phyloP scores from a whole-genome alignment of 2,888 invertebrate genomes.

The Eupeodes luniger region DNA sequence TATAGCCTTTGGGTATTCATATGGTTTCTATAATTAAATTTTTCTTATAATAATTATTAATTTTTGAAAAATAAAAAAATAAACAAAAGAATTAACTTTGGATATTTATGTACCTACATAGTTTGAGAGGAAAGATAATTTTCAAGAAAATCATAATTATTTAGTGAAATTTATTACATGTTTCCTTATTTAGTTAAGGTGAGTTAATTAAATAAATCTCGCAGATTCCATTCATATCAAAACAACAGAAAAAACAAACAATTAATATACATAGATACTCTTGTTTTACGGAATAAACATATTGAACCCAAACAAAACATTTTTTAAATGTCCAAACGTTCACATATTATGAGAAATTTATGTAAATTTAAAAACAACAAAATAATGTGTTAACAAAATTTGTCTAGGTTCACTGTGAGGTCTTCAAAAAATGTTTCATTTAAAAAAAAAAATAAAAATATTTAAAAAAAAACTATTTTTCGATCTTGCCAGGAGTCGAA shows the following conservation, averaged over 20 bases:
- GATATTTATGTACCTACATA: background rate
- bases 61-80: background rate
- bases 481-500: slow-evolving; percentile 85
- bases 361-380: too few relatives aligned
- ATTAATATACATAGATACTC: background rate
- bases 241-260: background rate
- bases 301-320: too few relatives aligned
- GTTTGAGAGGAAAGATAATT: background rate
- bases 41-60: background rate
- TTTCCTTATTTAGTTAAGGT: slow-evolving; percentile 2
- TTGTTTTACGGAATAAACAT: too few relatives aligned
- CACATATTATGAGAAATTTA: too few relatives aligned
- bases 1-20: background rate
- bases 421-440: too few relatives aligned
- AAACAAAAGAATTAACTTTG: slow-evolving; percentile 12
- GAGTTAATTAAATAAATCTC: background rate
- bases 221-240: background rate
- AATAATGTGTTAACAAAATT: too few relatives aligned
- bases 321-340: too few relatives aligned
- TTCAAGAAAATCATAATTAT: background rate
- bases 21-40: slow-evolving; percentile 6
- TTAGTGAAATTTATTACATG: background rate
- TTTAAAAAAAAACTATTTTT: slow-evolving; percentile 4
- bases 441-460: too few relatives aligned
- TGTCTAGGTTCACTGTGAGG: too few relatives aligned